These are phyloP conservation scores for Pteronotus mesoamericanus DNA, from an alignment of 2,797 vertebrate species.

Conservation along the genomic window DNA sequence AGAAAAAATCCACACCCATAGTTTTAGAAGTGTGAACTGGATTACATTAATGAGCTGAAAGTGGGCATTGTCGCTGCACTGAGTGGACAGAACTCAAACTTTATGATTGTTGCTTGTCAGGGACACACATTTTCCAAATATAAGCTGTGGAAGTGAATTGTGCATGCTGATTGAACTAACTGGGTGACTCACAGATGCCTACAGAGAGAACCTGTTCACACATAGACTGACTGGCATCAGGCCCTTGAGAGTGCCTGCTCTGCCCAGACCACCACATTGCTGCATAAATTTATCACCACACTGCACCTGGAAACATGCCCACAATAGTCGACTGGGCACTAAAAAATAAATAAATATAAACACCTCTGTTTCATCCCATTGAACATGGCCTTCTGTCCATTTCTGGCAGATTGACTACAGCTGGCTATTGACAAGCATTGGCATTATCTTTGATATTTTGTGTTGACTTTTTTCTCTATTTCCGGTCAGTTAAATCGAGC, in stretches of 20 bases:
- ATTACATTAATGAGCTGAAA: neutral
- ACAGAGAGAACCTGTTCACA: neutral
- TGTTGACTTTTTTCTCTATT: neutral
- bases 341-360: neutral
- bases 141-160: neutral
- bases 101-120: neutral
- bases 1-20: neutral
- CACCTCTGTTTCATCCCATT: neutral
- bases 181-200: too few relatives aligned
- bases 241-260: neutral
- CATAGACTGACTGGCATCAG: neutral
- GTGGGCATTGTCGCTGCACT: rapidly evolving
- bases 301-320: neutral
- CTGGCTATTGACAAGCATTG: neutral
- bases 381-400: neutral
- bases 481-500: neutral
- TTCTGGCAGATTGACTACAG: neutral
- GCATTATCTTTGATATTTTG: neutral
- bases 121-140: neutral
- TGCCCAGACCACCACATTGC: neutral
- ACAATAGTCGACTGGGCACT: neutral
- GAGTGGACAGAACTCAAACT: neutral
- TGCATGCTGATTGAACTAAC: neutral
- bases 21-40: neutral
- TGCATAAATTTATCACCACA: neutral